Conservation (phyloP, 2,888 invertebrate species). For the Pachydiplax longipennis region DNA sequence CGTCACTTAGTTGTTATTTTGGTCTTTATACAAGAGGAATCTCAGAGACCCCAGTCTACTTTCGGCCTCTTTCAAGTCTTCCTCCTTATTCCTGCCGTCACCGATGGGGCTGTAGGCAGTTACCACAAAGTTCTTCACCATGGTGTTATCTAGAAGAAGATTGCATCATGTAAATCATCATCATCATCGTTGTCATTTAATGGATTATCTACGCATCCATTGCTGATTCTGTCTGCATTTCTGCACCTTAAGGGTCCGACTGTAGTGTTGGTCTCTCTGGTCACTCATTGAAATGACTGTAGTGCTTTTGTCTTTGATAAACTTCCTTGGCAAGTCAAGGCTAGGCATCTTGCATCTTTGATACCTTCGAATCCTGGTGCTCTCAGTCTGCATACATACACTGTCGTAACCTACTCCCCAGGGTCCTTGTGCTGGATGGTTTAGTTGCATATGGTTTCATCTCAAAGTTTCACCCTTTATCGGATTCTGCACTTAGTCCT, state of each 20-base stretch:
- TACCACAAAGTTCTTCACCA: background rate
- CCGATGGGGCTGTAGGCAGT: background rate
- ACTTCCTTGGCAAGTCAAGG: background rate
- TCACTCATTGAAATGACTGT: no score
- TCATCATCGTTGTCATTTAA: no score
- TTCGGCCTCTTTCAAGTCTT: constrained; percentile 35
- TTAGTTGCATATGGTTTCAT: no score
- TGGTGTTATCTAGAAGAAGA: background rate
- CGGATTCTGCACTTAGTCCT: background rate
- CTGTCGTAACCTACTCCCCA: background rate
- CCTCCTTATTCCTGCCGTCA: constrained; percentile 6
- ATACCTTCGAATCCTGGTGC: background rate
- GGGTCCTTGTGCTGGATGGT: background rate
- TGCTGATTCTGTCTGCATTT: no score
- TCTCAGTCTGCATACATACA: background rate
- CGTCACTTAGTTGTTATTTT: background rate
- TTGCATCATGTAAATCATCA: no score
- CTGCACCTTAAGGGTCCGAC: no score
- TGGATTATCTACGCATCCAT: no score
- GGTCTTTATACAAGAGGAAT: background rate
- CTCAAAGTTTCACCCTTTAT: background rate
- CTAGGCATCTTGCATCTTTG: background rate
- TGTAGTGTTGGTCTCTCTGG: background rate
- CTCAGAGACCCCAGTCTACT: background rate
- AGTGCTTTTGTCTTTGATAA: background rate